These are phyloP conservation scores for Opisthograptis luteolata DNA, from an alignment of 2,888 invertebrate species.

Conservation along the genomic window DNA sequence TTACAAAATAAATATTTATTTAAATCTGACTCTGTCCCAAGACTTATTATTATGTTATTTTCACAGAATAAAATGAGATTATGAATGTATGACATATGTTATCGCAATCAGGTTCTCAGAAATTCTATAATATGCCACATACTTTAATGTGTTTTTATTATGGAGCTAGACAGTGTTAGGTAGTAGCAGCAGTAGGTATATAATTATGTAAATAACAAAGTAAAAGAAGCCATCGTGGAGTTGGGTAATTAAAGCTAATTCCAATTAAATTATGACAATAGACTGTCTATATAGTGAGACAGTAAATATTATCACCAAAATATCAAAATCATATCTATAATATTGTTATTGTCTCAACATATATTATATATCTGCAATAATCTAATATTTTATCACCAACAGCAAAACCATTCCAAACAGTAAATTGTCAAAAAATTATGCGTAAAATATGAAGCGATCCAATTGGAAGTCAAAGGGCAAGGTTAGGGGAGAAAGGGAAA, in stretches of 20 bases:
- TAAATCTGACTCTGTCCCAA: constrained; percentile 12
- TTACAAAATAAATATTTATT: constrained; percentile 24
- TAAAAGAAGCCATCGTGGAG: no score
- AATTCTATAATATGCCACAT: no score
- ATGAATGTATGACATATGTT: not conserved
- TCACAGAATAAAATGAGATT: constrained; percentile 7
- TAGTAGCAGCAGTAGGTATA: no score
- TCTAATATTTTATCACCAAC: constrained; percentile 2
- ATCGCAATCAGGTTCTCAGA: constrained; percentile 6
- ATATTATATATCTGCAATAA: not conserved
- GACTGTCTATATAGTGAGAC: no score
- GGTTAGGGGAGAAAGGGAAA: constrained; percentile 59
- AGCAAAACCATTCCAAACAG: constrained; percentile 31
- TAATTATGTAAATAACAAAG: no score
- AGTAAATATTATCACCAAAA: no score
- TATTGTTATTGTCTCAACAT: no score
- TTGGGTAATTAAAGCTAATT: no score
- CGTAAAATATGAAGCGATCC: constrained; percentile 59
- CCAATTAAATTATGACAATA: no score
- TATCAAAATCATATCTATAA: no score
- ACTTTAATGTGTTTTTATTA: no score
- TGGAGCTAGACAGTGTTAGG: no score
- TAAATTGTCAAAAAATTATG: constrained; percentile 49
- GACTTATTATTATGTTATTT: constrained; percentile 3
- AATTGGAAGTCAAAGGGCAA: constrained; percentile 60